These are phyloP conservation scores for Lophochroa leadbeateri DNA, from an alignment of 2,113 vertebrate species.

Conservation along the genomic window DNA sequence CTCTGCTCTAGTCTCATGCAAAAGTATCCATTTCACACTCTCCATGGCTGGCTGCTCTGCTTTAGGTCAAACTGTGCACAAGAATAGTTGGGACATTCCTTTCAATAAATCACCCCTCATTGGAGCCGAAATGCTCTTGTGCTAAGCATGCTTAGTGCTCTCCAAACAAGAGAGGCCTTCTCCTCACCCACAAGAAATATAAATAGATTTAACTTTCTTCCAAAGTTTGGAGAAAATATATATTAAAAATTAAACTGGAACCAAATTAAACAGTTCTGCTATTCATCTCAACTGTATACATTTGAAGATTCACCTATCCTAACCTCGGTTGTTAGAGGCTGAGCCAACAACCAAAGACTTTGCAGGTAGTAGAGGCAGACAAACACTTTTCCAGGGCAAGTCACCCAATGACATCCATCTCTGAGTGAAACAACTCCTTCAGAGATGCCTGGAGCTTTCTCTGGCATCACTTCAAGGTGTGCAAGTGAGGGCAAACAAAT, in stretches of 20 bases:
- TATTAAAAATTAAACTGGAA: background rate
- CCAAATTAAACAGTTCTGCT: background rate
- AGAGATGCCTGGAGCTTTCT: background rate
- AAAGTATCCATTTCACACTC: background rate
- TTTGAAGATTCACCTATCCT: background rate
- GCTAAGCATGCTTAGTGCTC: background rate
- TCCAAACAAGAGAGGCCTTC: background rate
- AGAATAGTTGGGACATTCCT: background rate
- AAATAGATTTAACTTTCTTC: background rate
- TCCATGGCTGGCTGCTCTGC: background rate
- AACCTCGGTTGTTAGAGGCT: background rate
- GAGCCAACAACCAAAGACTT: background rate
- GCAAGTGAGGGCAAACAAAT: background rate
- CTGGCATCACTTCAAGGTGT: background rate
- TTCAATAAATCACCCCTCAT: background rate
- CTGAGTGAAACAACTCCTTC: background rate
- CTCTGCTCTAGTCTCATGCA: background rate
- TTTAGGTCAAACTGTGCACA: background rate
- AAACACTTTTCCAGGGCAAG: background rate
- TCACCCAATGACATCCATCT: background rate
- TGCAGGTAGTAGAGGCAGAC: background rate
- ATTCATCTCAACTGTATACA: background rate
- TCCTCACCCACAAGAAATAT: background rate
- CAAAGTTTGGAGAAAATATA: background rate
- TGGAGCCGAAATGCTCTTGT: background rate